These are phyloP conservation scores for Eurytoma californica DNA, from an alignment of 2,888 invertebrate genomes.

Conservation along the genomic window DNA sequence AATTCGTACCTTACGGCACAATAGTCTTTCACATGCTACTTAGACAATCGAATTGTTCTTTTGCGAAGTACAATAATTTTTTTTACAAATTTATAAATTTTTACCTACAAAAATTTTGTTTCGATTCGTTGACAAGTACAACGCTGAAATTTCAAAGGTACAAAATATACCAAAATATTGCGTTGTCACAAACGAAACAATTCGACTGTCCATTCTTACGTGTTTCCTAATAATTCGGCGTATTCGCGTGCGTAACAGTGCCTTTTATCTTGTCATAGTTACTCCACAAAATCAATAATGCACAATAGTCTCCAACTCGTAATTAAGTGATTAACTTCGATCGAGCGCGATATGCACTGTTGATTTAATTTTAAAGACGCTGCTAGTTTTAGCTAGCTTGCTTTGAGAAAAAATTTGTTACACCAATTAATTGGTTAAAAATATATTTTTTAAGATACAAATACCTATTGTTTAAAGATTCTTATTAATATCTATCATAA, in stretches of 20 bases:
- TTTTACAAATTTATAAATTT: background rate
- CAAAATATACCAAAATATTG: slow-evolving; percentile 12
- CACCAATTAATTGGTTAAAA: too few relatives aligned
- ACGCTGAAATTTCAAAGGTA: slow-evolving; percentile 4
- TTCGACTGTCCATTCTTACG: slow-evolving; percentile 2
- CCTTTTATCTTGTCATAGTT: slow-evolving; percentile 28
- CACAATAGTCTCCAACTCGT: slow-evolving; percentile 36
- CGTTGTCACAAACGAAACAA: slow-evolving; percentile 27
- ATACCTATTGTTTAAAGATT: slow-evolving; percentile 15
- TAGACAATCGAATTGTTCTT: slow-evolving; percentile 33
- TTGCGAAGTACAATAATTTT: slow-evolving; percentile 6
- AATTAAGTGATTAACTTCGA: slow-evolving; percentile 34
- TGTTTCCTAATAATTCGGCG: slow-evolving; percentile 49
- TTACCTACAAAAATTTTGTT: background rate
- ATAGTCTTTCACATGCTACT: slow-evolving; percentile 6
- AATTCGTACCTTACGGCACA: slow-evolving; percentile 29
- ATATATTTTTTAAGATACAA: background rate
- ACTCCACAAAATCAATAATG: slow-evolving; percentile 48
- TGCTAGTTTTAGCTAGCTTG: slow-evolving; percentile 23
- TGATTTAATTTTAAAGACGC: slow-evolving; percentile 36
- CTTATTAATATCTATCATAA: too few relatives aligned
- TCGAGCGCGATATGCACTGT: slow-evolving; percentile 34
- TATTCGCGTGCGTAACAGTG: slow-evolving; percentile 41
- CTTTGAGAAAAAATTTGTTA: background rate
- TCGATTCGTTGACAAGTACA: background rate